Evolutionary conservation across 2,797 vertebrate genomes (phyloP).

Genomic region (Botia kubotai): DNA sequence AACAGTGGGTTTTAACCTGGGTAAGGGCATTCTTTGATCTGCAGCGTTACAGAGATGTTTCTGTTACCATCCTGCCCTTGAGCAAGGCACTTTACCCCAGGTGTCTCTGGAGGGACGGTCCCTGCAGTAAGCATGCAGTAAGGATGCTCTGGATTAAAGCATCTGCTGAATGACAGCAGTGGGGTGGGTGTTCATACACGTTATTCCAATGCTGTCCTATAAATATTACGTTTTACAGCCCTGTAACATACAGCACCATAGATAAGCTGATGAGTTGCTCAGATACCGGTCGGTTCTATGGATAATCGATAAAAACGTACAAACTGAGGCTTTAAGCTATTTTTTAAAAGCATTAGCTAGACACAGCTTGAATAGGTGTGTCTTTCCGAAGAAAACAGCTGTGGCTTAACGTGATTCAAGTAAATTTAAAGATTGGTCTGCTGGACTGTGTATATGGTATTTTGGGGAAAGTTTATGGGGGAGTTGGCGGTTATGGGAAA

Average conservation of each 20-base stretch:
- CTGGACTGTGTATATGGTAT: conserved; percentile 15
- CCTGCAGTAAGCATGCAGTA: neutral
- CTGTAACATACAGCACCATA: conserved; percentile 38
- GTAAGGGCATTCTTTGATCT: conserved; percentile 55
- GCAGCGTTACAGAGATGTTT: conserved; percentile 72
- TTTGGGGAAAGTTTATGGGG: neutral
- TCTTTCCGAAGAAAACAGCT: neutral
- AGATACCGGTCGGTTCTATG: neutral
- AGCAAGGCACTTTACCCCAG: conserved; percentile 49
- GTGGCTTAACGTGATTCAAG: conserved; percentile 19
- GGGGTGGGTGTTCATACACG: neutral
- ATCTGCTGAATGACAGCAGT: conserved; percentile 15
- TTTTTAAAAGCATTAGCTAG: conserved; percentile 4
- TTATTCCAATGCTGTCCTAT: neutral
- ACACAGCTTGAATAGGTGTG: conserved; percentile 1
- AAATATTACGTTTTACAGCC: conserved; percentile 23
- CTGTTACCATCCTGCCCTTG: conserved; percentile 30
- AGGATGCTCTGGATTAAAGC: conserved; percentile 17
- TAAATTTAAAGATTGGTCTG: conserved; percentile 21
- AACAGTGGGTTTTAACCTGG: conserved; percentile 9
- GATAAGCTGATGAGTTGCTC: neutral
- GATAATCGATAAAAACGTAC: conserved; percentile 8
- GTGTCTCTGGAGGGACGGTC: conserved; percentile 19
- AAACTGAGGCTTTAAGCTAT: conserved; percentile 33
- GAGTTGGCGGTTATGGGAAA: neutral